phyloP scores from a whole-genome alignment of 2,113 vertebrate genomes.

The Ploceus nigricollis region DNA sequence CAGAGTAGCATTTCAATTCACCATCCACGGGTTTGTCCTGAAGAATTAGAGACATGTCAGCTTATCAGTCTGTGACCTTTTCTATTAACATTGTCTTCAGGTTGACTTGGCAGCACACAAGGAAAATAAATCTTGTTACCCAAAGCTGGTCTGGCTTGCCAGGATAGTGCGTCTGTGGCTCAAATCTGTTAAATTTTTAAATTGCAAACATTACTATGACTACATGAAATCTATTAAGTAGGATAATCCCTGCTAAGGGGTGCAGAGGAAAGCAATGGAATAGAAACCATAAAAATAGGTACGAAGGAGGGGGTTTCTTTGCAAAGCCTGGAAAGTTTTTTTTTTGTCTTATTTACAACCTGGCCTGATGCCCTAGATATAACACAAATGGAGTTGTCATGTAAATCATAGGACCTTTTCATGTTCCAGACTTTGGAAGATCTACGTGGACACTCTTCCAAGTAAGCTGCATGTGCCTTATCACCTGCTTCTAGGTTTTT shows the following conservation, averaged over 20 bases:
- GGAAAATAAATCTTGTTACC: conserved; percentile 70
- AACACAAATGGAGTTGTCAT: neutral
- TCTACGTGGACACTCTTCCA: neutral
- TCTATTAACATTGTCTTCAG: conserved; percentile 72
- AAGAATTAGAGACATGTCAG: conserved; percentile 64
- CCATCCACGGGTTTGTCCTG: conserved; percentile 22
- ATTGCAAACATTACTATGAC: neutral
- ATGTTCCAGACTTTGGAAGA: neutral
- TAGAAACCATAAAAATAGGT: neutral
- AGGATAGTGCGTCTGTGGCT: neutral
- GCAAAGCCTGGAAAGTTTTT: neutral
- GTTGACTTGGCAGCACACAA: conserved; percentile 52
- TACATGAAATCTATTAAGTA: conserved; percentile 49
- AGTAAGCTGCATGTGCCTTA: neutral
- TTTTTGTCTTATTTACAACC: neutral
- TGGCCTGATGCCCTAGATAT: neutral
- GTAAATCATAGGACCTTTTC: conserved; percentile 9
- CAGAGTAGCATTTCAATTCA: conserved; percentile 58
- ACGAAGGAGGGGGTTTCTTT: neutral
- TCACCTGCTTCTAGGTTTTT: neutral
- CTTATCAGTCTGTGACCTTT: conserved; percentile 73
- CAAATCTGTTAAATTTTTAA: conserved; percentile 54
- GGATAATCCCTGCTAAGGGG: neutral
- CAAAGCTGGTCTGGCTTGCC: neutral
- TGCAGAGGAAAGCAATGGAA: neutral